Percentiles rank a stretch among this genome's conserved stretches.
Evolutionary conservation across 2,113 vertebrate species (phyloP).

Genomic region (Ceyx margarethae): DNA sequence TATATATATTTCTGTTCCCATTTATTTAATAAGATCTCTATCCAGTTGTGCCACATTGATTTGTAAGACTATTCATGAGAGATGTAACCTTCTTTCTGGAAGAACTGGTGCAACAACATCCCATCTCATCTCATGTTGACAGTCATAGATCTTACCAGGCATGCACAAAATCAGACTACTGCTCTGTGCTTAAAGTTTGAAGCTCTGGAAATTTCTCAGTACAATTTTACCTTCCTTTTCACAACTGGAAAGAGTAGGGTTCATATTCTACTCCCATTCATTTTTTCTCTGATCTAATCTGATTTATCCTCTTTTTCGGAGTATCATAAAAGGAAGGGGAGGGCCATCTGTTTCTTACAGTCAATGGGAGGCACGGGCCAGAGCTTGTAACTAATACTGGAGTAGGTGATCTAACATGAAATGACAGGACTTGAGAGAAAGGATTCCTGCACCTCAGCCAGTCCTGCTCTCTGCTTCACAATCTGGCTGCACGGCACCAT

Average conservation of each 20-base stretch:
- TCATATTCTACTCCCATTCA: not conserved
- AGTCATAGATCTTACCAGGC: not conserved
- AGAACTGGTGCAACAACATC: not conserved
- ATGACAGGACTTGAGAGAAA: not conserved
- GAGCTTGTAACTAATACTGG: not conserved
- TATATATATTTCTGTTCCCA: conserved; percentile 50
- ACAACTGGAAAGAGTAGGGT: not conserved
- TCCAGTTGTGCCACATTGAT: conserved; percentile 30
- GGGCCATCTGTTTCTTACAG: not conserved
- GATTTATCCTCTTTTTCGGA: not conserved
- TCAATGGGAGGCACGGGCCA: not conserved
- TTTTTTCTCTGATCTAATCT: not conserved
- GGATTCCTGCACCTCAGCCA: not conserved
- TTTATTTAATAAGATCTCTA: conserved; percentile 62
- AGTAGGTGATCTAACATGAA: not conserved
- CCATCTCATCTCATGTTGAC: not conserved
- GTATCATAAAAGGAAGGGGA: not conserved
- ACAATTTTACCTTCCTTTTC: not conserved
- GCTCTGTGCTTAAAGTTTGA: not conserved
- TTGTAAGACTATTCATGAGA: not conserved
- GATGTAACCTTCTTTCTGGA: conserved; percentile 34
- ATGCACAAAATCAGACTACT: not conserved
- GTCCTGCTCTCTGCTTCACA: not conserved
- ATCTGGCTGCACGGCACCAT: not conserved
- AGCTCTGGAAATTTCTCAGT: not conserved